Evolutionary conservation across 2,797 vertebrate genomes (phyloP).

Genomic region (Psittacula echo): DNA sequence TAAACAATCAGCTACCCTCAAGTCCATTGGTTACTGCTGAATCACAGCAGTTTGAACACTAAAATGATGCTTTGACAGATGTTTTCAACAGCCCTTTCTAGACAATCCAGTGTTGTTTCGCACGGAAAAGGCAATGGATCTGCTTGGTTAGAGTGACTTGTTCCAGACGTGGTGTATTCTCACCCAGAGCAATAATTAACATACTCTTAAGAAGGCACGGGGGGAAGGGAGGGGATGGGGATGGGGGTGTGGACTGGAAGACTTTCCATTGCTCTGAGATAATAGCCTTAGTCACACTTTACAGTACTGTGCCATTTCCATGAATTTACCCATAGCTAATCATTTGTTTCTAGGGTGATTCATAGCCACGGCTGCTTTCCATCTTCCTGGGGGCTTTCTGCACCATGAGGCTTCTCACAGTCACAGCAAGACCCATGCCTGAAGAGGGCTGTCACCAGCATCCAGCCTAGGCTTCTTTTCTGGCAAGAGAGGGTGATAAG

Average conservation of each 20-base stretch:
- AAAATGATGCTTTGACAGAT: background rate
- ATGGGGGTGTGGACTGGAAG: background rate
- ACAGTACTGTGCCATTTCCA: background rate
- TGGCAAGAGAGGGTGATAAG: background rate
- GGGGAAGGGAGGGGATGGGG: background rate
- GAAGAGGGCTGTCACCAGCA: slow-evolving; percentile 23
- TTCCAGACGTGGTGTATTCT: background rate
- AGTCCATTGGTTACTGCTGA: background rate
- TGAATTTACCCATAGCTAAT: background rate
- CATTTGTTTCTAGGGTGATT: slow-evolving; percentile 52
- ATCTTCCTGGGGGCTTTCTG: background rate
- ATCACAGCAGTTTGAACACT: background rate
- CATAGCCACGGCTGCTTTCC: background rate
- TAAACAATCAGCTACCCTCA: background rate
- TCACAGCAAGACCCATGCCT: background rate
- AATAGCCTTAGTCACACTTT: slow-evolving; percentile 44
- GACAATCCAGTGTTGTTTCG: background rate
- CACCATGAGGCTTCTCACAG: slow-evolving; percentile 1
- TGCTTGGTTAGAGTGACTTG: background rate
- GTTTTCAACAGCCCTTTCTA: background rate
- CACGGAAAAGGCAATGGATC: background rate
- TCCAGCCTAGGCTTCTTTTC: background rate
- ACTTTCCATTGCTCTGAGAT: background rate
- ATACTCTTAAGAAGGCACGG: background rate
- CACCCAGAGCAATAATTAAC: slow-evolving; percentile 1